These are phyloP conservation scores for Cyprinella venusta DNA, from an alignment of 2,797 vertebrate genomes.

Conservation along the genomic window DNA sequence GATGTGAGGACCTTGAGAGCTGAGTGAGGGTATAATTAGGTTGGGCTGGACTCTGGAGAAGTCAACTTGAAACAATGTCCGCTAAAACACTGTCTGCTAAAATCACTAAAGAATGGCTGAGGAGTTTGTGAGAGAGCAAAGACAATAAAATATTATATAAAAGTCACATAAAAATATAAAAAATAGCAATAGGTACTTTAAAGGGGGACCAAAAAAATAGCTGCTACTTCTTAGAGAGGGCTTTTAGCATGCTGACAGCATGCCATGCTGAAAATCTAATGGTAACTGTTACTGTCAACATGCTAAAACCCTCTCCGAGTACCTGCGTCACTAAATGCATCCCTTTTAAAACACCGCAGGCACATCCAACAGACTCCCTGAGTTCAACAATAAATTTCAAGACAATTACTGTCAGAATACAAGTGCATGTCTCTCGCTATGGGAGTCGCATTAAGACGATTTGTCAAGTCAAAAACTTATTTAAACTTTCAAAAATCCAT, in stretches of 20 bases:
- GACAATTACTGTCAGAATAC: slow-evolving; percentile 32
- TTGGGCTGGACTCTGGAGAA: neutral
- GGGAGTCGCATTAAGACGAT: neutral
- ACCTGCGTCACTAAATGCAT: slow-evolving; percentile 21
- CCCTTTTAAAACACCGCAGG: slow-evolving; percentile 1
- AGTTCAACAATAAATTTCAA: slow-evolving; percentile 1
- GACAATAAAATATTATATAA: neutral
- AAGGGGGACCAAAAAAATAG: neutral
- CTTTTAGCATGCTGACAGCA: slow-evolving; percentile 25
- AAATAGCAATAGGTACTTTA: neutral
- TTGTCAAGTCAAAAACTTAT: slow-evolving; percentile 9
- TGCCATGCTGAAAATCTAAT: slow-evolving; percentile 2
- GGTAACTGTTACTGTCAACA: slow-evolving; percentile 9
- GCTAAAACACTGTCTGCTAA: neutral
- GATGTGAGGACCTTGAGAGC: slow-evolving; percentile 22
- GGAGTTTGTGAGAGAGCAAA: neutral
- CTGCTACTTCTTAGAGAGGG: neutral
- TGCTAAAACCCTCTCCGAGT: neutral
- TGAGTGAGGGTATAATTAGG: slow-evolving; percentile 16
- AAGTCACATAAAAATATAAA: neutral
- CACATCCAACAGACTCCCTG: slow-evolving; percentile 8
- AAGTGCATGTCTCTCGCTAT: neutral
- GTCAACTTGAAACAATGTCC: slow-evolving; percentile 28
- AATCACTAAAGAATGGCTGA: slow-evolving; percentile 17
- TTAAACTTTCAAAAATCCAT: neutral